Evolutionary conservation across 2,888 invertebrate genomes (phyloP), one percentile per base, ranked within the genome.

Genomic region (Epinotia ramella): DNA sequence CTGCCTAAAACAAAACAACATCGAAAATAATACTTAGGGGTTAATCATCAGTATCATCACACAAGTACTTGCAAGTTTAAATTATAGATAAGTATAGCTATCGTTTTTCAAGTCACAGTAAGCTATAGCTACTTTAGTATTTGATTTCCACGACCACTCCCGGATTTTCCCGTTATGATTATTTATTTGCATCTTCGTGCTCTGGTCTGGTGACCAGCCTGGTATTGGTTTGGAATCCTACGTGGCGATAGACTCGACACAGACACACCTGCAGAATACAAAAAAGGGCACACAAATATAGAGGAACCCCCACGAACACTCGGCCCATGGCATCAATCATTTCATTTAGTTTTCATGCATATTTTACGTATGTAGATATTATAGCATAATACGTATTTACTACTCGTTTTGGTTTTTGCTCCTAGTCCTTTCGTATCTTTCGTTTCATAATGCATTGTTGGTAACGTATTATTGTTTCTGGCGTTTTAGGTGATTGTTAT

Each of bases 1-100:
- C 44, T 66, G 57, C 70, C 75, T 75, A 75, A 71, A 75, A 75
- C 75, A 77, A 74, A 77, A 77, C 74, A 74, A 64, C 12, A 74
- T 59, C 72, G 68, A 66, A 73, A 71, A 67, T 60, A 69, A 64
- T 56, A 40, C 24, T 59, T 46, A 69, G 28, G 59, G 59, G 46
- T 69, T 69, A 69, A 44, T 60, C n/a, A 33, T 13, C 7, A 53
- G 44, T 20, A 9, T 40, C 40, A n/a, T 53, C 53, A 53, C 53
- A 53, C 53, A 46, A 44, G 44, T 59, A 59, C 40, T 40, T 44
- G 57, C 59, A 69, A 24, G 16, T 44, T 69, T 60, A 4, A 59
- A 12, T 20, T 20, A 59, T 20, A 59, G 12, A 7, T 16, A 44
- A 9, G 44, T 44, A 16, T 49, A 16, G 53, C n/a, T 16, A 59